phyloP scores from a whole-genome alignment of 1,140 invertebrate species.

The Nixonia krombeini region DNA sequence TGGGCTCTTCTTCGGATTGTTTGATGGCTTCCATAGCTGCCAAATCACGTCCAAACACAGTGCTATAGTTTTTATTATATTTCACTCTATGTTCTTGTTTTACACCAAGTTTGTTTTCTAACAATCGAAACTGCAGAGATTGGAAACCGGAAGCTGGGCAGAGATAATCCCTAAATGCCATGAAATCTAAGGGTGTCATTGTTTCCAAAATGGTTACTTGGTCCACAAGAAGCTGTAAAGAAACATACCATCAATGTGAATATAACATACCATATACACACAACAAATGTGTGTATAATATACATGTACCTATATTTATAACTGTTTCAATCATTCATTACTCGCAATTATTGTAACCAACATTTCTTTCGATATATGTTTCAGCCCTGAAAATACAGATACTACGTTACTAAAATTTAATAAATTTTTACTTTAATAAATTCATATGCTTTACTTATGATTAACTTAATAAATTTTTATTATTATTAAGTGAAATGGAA shows the following conservation, averaged over 20 bases:
- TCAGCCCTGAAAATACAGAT: no score
- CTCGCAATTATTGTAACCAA: no score
- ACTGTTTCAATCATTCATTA: no score
- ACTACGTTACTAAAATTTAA: no score
- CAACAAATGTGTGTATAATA: no score
- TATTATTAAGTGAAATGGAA: no score
- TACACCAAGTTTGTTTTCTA: constrained; percentile 98
- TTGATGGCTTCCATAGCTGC: constrained; percentile 80
- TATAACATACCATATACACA: not conserved
- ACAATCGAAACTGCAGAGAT: constrained; percentile 93
- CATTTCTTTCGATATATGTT: no score
- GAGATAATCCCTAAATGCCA: constrained; percentile 94
- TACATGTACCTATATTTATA: no score
- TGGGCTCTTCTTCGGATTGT: constrained; percentile 86
- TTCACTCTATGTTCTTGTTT: constrained; percentile 89
- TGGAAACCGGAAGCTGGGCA: constrained; percentile 98
- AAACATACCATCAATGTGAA: constrained; percentile 11
- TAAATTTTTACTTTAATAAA: no score
- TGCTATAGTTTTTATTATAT: constrained; percentile 93
- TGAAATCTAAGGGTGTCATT: constrained; percentile 97
- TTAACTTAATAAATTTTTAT: no score
- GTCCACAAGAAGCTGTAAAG: constrained; percentile 88
- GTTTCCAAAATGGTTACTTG: constrained; percentile 98
- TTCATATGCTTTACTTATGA: no score
- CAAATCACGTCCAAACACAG: constrained; percentile 86